A percentile compares a stretch with the other conserved stretches of the same genome.
phyloP scores from a whole-genome alignment of 92 coral and sea anemone genomes.

The Phenganax marumi region DNA sequence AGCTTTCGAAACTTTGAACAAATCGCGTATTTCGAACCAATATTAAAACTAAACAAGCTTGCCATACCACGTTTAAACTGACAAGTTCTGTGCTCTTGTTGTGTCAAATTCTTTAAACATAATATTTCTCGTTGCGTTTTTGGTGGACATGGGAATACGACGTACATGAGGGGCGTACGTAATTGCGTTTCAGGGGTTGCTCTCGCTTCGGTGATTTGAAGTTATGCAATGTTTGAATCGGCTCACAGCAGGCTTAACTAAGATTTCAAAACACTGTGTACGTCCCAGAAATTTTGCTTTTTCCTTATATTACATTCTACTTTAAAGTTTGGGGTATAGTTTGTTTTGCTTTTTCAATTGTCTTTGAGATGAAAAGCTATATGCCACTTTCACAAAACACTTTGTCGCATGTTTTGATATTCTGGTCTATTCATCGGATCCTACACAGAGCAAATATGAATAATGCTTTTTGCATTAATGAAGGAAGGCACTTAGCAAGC shows the following conservation, averaged over 20 bases:
- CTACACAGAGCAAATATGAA: background rate
- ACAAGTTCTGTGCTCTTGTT: too few species aligned
- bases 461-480: slow-evolving; percentile 7
- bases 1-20: background rate
- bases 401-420: slow-evolving; percentile 10
- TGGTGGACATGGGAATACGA: background rate
- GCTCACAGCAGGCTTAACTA: slow-evolving; percentile 3
- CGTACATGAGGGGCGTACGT: background rate
- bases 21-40: background rate
- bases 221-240: background rate
- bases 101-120: too few species aligned
- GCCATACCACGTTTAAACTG: too few species aligned
- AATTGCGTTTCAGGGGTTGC: background rate
- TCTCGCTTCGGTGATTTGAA: background rate
- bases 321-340: background rate
- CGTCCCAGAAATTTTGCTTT: too few species aligned
- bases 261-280: background rate
- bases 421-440: background rate
- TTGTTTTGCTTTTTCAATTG: background rate
- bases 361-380: background rate
- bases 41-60: background rate
- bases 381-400: background rate
- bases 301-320: background rate
- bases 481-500: slow-evolving; percentile 11
- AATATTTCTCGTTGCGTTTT: background rate